phyloP scores from a whole-genome alignment of 92 coral and sea anemone genomes.

The Actinostola sp. region DNA sequence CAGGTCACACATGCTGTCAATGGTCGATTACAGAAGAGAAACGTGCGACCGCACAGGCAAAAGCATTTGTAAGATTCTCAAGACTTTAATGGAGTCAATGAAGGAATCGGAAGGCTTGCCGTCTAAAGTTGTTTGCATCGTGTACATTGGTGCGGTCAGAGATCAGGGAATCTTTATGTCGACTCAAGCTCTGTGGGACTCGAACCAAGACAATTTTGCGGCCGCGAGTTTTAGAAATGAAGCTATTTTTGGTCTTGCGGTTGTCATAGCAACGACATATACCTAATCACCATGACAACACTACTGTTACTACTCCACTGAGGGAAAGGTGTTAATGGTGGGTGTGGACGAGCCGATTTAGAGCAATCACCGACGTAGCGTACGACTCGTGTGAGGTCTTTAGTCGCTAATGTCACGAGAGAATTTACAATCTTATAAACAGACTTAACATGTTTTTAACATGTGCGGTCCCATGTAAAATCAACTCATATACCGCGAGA shows the following conservation, averaged over 20 bases:
- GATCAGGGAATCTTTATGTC: slow-evolving; percentile 78
- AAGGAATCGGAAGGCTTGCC: slow-evolving; percentile 62
- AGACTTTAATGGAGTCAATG: slow-evolving; percentile 73
- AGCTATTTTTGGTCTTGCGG: slow-evolving; percentile 72
- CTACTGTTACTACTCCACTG: too few relatives aligned
- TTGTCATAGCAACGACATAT: slow-evolving; percentile 58
- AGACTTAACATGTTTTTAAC: too few relatives aligned
- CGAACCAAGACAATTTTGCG: slow-evolving; percentile 79
- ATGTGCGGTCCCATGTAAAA: too few relatives aligned
- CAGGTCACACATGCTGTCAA: slow-evolving; percentile 75
- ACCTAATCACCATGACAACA: background rate
- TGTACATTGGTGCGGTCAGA: slow-evolving; percentile 75
- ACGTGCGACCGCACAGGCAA: slow-evolving; percentile 83
- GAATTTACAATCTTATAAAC: too few relatives aligned
- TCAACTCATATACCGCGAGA: too few relatives aligned
- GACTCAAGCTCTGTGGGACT: slow-evolving; percentile 81
- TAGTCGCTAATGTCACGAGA: too few relatives aligned
- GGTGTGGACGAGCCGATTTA: too few relatives aligned
- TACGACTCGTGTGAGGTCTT: too few relatives aligned
- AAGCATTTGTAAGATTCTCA: slow-evolving; percentile 69
- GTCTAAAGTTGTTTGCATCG: slow-evolving; percentile 72
- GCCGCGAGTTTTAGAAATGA: slow-evolving; percentile 82
- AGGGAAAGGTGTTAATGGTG: too few relatives aligned
- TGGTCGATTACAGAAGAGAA: slow-evolving; percentile 66
- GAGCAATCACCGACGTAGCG: too few relatives aligned